Evolutionary conservation across 1,140 invertebrate genomes (phyloP).

Genomic region (Pollicipes pollicipes): DNA sequence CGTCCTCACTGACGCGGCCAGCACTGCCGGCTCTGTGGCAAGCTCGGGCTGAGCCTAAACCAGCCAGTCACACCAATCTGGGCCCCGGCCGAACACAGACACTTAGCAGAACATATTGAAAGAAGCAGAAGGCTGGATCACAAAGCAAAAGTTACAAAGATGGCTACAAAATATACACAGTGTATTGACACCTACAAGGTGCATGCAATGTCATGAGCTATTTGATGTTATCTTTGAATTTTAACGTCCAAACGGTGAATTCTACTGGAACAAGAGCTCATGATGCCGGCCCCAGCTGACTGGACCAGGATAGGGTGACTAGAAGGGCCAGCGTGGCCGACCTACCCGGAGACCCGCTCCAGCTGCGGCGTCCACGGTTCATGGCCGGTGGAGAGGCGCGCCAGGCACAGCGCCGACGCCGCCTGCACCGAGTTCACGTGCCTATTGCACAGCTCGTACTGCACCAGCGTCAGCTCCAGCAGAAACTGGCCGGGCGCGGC

Average conservation of each 20-base stretch:
- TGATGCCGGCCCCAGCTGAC: too few relatives aligned
- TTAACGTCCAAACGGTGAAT: neutral
- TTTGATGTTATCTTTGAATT: neutral
- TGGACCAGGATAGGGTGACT: too few relatives aligned
- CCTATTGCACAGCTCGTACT: neutral
- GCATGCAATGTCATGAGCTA: neutral
- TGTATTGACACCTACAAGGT: too few relatives aligned
- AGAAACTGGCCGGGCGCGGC: neutral
- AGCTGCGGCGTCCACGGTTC: neutral
- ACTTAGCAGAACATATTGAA: too few relatives aligned
- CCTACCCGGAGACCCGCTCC: neutral
- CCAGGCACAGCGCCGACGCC: neutral
- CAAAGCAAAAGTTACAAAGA: too few relatives aligned
- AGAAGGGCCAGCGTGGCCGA: neutral
- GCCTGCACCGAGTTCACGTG: neutral
- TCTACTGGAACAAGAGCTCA: neutral
- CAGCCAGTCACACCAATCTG: too few relatives aligned
- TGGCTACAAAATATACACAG: too few relatives aligned
- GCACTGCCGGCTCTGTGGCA: too few relatives aligned
- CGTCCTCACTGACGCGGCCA: too few relatives aligned
- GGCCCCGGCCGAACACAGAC: too few relatives aligned
- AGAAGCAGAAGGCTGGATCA: too few relatives aligned
- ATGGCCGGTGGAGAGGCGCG: neutral
- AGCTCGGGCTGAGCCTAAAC: too few relatives aligned
- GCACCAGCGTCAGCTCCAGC: slow-evolving; percentile 2